phyloP scores from a whole-genome alignment of 2,888 invertebrate species.

The Drosophila nr. medialis region DNA sequence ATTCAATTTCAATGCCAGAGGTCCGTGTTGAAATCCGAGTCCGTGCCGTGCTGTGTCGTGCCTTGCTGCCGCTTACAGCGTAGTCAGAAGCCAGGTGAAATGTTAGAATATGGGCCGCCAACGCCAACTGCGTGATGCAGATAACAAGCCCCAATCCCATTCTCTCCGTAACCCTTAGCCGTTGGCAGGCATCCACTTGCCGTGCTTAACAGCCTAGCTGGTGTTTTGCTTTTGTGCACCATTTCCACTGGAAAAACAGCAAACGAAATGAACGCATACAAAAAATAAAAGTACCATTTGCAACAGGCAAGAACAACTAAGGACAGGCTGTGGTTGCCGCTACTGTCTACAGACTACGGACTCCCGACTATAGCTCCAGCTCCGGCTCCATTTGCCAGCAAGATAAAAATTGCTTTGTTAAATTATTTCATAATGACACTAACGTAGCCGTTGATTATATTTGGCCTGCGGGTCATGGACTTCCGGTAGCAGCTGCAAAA shows the following conservation, averaged over 20 bases:
- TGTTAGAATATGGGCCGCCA: slow-evolving; percentile 33
- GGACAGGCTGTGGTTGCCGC: slow-evolving; percentile 59
- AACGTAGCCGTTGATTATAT: slow-evolving; percentile 76
- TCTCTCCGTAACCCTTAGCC: neutral
- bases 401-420: slow-evolving; percentile 76
- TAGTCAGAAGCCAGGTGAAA: slow-evolving; percentile 38
- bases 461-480: slow-evolving; percentile 74
- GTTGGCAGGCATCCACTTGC: slow-evolving; percentile 33
- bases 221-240: slow-evolving; percentile 66
- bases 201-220: slow-evolving; percentile 43
- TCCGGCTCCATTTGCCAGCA: slow-evolving; percentile 16
- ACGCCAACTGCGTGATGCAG: slow-evolving; percentile 64
- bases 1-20: slow-evolving; percentile 64
- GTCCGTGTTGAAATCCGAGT: slow-evolving; percentile 23
- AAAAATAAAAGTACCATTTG: slow-evolving; percentile 61
- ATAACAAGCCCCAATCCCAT: slow-evolving; percentile 54
- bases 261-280: slow-evolving; percentile 72
- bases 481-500: slow-evolving; percentile 65
- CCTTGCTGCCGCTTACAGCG: slow-evolving; percentile 5
- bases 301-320: slow-evolving; percentile 43
- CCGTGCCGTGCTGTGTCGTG: slow-evolving; percentile 5
- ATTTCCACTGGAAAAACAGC: slow-evolving; percentile 63
- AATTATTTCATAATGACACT: slow-evolving; percentile 81
- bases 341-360: slow-evolving; percentile 17
- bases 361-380: slow-evolving; percentile 12